These are phyloP conservation scores for Emmelina monodactyla DNA, from an alignment of 2,888 invertebrate species.

Conservation along the genomic window DNA sequence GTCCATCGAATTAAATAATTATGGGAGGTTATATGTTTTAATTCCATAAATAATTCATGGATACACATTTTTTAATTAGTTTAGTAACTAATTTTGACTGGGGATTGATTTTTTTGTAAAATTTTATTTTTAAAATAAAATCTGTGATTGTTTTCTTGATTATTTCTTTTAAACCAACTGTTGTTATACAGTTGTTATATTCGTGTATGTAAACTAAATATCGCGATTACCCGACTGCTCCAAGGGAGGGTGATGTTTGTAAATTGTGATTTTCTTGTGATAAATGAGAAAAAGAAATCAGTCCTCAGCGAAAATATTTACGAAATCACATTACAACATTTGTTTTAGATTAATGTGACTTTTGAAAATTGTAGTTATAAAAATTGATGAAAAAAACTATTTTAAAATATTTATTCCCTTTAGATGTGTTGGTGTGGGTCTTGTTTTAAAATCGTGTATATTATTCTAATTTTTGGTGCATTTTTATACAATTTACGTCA, in stretches of 20 bases:
- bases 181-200: no score
- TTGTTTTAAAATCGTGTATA: no score
- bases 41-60: conserved; percentile 35
- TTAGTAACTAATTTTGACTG: conserved; percentile 11
- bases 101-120: conserved; percentile 34
- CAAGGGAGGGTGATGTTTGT: no score
- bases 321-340: conserved; percentile 50
- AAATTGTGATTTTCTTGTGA: conserved; percentile 25
- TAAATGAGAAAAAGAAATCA: conserved; percentile 31
- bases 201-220: no score
- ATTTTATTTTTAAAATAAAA: conserved; percentile 8
- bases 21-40: conserved; percentile 51
- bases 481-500: no score
- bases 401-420: no score
- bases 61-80: conserved; percentile 15
- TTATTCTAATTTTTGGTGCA: no score
- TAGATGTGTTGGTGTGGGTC: no score
- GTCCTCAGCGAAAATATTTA: conserved; percentile 23
- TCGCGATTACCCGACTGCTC: no score
- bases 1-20: conserved; percentile 39
- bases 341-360: conserved; percentile 54
- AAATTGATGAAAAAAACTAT: no score
- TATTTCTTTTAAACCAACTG: conserved; percentile 9
- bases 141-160: conserved; percentile 14
- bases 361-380: no score